Percentiles rank a stretch among this genome's conserved stretches.
These are phyloP conservation scores for Eulemur albifrons DNA, from an alignment of 2,797 vertebrate species.

Conservation along the genomic window DNA sequence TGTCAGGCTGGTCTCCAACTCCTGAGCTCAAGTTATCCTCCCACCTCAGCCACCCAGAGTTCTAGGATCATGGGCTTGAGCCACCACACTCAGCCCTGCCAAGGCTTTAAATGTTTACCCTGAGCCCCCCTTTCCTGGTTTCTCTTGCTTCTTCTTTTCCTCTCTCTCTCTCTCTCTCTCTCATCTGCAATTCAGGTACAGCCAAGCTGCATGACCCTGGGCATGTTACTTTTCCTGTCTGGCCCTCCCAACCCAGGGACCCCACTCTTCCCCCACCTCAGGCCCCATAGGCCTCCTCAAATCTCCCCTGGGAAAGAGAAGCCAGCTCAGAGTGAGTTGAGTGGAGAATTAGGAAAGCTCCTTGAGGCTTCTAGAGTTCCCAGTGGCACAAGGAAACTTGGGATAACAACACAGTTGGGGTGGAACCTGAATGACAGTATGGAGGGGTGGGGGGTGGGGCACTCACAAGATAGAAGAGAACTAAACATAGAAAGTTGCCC, in stretches of 20 bases:
- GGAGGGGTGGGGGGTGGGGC: neutral
- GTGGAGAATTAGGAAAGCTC: neutral
- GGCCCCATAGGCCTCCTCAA: too few species aligned
- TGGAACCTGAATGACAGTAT: neutral
- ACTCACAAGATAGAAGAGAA: fast-evolving
- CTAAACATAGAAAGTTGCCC: neutral
- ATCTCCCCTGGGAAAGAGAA: neutral
- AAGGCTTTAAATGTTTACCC: too few species aligned
- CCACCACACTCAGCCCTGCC: too few species aligned
- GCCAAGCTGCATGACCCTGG: neutral
- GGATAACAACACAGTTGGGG: neutral
- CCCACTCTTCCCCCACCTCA: neutral
- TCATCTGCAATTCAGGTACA: neutral
- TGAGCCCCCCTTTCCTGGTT: too few species aligned
- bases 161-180: too few species aligned
- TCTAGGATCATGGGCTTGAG: too few species aligned
- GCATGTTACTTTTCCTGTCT: neutral
- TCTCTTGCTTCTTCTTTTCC: neutral
- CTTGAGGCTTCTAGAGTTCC: neutral
- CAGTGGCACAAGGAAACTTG: neutral
- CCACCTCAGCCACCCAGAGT: too few species aligned
- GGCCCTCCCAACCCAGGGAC: neutral
- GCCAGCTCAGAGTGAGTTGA: neutral
- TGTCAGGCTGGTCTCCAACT: too few species aligned
- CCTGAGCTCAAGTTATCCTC: too few species aligned